These are phyloP conservation scores for Mareca strepera DNA, from an alignment of 2,797 vertebrate species.

Conservation along the genomic window DNA sequence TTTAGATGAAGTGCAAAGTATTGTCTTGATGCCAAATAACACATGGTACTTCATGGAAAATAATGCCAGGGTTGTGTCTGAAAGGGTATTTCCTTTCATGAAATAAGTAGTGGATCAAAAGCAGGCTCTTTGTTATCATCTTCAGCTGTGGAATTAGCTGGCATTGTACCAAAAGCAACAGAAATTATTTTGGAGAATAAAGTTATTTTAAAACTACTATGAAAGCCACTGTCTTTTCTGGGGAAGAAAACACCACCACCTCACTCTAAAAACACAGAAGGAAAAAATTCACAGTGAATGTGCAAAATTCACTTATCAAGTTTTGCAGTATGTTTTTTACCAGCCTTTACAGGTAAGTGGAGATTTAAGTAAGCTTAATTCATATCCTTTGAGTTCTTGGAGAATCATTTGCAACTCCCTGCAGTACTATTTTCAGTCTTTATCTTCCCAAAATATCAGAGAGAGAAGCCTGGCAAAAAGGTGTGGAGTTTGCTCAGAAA, in stretches of 20 bases:
- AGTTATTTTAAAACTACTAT: neutral
- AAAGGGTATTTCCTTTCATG: neutral
- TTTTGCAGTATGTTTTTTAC: neutral
- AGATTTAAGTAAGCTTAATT: neutral
- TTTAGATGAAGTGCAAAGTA: neutral
- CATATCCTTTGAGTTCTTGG: fast-evolving
- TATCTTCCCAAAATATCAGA: neutral
- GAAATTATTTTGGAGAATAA: neutral
- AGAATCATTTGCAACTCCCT: neutral
- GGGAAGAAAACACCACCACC: neutral
- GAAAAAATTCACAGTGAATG: neutral
- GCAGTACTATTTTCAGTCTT: neutral
- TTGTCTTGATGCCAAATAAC: conserved; percentile 3
- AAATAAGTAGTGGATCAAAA: neutral
- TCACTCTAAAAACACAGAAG: neutral
- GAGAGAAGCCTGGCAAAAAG: neutral
- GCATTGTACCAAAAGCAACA: neutral
- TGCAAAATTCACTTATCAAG: neutral
- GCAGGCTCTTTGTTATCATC: neutral
- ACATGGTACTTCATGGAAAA: neutral
- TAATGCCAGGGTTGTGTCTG: neutral
- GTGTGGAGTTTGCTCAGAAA: neutral
- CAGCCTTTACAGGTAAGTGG: neutral
- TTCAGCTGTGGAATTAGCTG: neutral
- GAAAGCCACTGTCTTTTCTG: neutral